Evolutionary conservation across 1,140 invertebrate species (phyloP).

Genomic region (Lasioglossum albipes): DNA sequence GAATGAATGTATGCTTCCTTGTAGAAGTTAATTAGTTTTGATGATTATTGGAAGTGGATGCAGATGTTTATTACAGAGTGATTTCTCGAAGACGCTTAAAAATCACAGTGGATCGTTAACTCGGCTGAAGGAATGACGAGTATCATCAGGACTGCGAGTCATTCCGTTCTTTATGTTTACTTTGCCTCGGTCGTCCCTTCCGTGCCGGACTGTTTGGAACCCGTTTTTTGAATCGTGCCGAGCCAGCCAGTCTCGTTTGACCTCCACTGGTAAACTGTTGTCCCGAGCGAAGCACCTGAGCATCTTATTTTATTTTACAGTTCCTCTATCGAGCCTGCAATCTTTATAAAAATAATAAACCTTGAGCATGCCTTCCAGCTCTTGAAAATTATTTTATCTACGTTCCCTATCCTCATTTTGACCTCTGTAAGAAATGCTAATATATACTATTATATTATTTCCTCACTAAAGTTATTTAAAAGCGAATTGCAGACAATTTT

Average conservation of each 20-base stretch:
- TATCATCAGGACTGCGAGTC: neutral
- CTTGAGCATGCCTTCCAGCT: too few species aligned
- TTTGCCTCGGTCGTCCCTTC: neutral
- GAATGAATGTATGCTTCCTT: too few species aligned
- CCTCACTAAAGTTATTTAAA: too few species aligned
- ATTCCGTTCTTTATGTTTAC: constrained; percentile 6
- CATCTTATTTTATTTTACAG: too few species aligned
- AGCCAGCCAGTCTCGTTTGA: neutral
- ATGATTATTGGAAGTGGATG: neutral
- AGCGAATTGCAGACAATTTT: too few species aligned
- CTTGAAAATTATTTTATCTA: too few species aligned
- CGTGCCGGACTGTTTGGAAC: neutral
- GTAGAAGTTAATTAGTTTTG: neutral
- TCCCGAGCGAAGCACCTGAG: neutral
- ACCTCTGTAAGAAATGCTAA: too few species aligned
- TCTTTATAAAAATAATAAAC: too few species aligned
- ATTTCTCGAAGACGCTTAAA: neutral
- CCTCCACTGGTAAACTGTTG: neutral
- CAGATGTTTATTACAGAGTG: neutral
- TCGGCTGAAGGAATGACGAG: neutral
- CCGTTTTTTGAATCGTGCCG: neutral
- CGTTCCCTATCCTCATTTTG: too few species aligned
- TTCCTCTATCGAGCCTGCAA: too few species aligned
- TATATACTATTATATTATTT: too few species aligned
- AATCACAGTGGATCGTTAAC: neutral